Base-by-base conservation (phyloP, 2,888 invertebrate species). In the Griposia aprilina region DNA sequence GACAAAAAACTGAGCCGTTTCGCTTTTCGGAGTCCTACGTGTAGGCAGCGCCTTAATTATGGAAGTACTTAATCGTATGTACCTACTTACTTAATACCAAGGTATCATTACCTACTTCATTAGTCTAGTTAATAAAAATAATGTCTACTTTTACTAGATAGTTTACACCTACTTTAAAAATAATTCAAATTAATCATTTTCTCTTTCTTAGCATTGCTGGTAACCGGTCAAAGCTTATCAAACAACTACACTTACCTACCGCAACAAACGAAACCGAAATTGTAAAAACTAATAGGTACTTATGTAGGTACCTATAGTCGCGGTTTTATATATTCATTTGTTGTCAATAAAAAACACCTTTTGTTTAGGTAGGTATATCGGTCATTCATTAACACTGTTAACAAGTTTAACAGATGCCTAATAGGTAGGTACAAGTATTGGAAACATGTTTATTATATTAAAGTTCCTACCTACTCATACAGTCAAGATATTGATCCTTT, bases 401-500 rank as follows among this genome's bases (percentile, higher is more conserved):
- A 8, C 20, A 48, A 23, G 57, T 26, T 45, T 71, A 17, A 4
- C 41, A 80, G 67, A 57, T 65, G 45, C 52, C 41, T 23, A 15
- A 7, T 52, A 52, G 0, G 23, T 52, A 52, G 0, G 23, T 55
- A 66, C 17, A 30, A 30, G 30, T n/a, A 66, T 55, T 50, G 23
- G 3, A 67, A 79, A 48, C 72, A 36, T 36, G 30, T 36, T 36
- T 36, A 36, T 36, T 36, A 36, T 36, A 41, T 6, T 41, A 41
- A 41, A 41, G 30, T 41, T n/a, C n/a, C n/a, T 41, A 41, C 5
- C 6, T 6, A 65, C 17, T 59, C 36, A 26, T 20, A 48, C 30
- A 13, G 55, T 36, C 52, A 74, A 78, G 82, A 52, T 76, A 78
- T 65, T 76, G 80, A 80, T 69, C 73, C 41, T 30, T 74, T 36